These are phyloP conservation scores for Mola mola DNA, from an alignment of 2,113 vertebrate species.

Conservation along the genomic window DNA sequence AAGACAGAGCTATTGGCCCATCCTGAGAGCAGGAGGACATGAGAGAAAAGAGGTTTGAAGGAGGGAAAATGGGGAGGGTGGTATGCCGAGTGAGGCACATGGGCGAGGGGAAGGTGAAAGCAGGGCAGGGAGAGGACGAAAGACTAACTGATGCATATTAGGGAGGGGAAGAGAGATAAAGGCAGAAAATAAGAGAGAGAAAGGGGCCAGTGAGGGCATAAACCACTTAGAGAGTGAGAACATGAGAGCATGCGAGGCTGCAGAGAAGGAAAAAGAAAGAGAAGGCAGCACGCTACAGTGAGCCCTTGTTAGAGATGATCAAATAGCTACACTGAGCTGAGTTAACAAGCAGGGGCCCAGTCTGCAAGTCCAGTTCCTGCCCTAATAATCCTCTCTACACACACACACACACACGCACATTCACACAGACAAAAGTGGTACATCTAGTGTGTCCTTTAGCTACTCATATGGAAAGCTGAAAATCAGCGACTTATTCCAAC, in stretches of 20 bases:
- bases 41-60: conserved; percentile 4
- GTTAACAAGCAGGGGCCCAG: conserved; percentile 67
- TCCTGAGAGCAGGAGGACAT: conserved; percentile 38
- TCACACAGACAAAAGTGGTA: not conserved
- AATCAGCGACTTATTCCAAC: conserved; percentile 47
- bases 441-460: conserved; percentile 22
- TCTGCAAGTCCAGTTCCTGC: conserved; percentile 60
- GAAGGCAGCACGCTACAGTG: conserved; percentile 52
- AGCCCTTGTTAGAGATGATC: conserved; percentile 68
- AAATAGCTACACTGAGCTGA: conserved; percentile 67
- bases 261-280: conserved; percentile 18
- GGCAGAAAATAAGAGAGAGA: conserved; percentile 9
- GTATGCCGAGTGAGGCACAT: conserved; percentile 4
- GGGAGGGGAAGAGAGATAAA: conserved; percentile 1
- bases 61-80: conserved; percentile 4
- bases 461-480: conserved; percentile 61
- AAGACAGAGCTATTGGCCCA: conserved; percentile 46
- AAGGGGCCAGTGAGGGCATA: conserved; percentile 21
- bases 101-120: conserved; percentile 5
- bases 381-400: conserved; percentile 53
- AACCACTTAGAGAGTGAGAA: conserved; percentile 53
- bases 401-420: conserved; percentile 23
- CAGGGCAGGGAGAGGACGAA: conserved; percentile 13
- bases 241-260: conserved; percentile 41
- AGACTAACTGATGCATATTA: conserved; percentile 2